Percentiles rank a stretch among this genome's conserved stretches.
phyloP scores from a whole-genome alignment of 1,140 invertebrate genomes.

The Heliconius congener region DNA sequence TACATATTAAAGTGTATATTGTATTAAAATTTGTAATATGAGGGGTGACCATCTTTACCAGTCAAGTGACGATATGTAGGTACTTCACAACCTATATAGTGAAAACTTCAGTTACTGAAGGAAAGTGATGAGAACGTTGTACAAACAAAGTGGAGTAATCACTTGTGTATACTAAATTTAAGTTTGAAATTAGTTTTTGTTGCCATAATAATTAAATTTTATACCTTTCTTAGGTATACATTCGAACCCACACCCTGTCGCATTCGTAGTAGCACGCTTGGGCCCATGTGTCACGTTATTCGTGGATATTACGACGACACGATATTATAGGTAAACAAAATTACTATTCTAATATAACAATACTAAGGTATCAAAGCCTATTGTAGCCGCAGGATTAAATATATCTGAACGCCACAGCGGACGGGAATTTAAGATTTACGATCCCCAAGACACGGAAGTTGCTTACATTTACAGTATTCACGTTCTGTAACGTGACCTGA shows the following conservation, averaged over 20 bases:
- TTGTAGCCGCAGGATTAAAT: constrained; percentile 40
- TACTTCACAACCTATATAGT: neutral
- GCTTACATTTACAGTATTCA: constrained; percentile 34
- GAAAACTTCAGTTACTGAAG: neutral
- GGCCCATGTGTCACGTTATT: too few relatives aligned
- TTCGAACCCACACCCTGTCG: too few relatives aligned
- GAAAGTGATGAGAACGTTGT: neutral
- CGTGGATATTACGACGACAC: too few relatives aligned
- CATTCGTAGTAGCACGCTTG: too few relatives aligned
- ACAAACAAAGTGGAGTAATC: neutral
- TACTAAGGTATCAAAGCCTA: constrained; percentile 41
- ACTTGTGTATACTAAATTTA: constrained; percentile 9
- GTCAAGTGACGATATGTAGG: too few relatives aligned
- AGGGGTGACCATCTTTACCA: too few relatives aligned
- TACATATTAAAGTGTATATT: too few relatives aligned
- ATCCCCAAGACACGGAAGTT: constrained; percentile 37
- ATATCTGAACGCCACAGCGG: constrained; percentile 40
- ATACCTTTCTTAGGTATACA: too few relatives aligned
- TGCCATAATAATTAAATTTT: neutral
- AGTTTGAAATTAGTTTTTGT: constrained; percentile 11
- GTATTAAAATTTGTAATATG: too few relatives aligned
- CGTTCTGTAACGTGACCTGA: constrained; percentile 32
- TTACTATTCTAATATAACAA: neutral
- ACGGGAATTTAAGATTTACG: constrained; percentile 48
- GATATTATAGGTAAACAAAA: too few relatives aligned